Evolutionary conservation across 2,113 vertebrate species (phyloP).

Genomic region (Myocastor coypus): DNA sequence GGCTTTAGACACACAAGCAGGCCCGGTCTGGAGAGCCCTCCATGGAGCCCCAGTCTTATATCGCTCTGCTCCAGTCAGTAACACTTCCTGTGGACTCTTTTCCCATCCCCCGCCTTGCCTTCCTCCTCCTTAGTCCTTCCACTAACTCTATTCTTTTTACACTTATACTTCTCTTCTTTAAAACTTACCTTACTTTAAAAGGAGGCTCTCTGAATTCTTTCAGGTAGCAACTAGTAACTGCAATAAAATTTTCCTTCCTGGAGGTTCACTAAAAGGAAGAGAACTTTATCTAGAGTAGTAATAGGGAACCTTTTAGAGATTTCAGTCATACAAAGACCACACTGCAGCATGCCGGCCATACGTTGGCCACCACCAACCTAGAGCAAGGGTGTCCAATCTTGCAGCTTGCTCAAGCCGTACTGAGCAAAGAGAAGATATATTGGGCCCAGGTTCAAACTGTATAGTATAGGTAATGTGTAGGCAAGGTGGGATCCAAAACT

Average conservation of each 20-base stretch:
- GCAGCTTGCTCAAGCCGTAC: not conserved
- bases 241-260: conserved; percentile 8
- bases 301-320: not conserved
- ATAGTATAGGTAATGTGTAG: not conserved
- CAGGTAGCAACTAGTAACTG: not conserved
- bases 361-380: not conserved
- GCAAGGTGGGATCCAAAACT: not conserved
- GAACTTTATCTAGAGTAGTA: not conserved
- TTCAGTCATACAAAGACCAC: not conserved
- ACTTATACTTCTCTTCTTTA: not conserved
- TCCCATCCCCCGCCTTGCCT: not conserved
- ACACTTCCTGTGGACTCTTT: not conserved
- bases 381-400: not conserved
- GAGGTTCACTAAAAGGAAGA: not conserved
- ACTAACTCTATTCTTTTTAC: not conserved
- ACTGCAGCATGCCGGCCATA: not conserved
- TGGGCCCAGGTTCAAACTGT: not conserved
- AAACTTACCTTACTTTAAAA: not conserved
- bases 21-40: not conserved
- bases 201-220: conserved; percentile 6
- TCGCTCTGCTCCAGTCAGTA: not conserved
- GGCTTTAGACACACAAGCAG: conserved; percentile 13
- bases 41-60: not conserved
- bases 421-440: not conserved
- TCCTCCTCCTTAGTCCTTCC: not conserved